Evolutionary conservation across 2,113 vertebrate species (phyloP), one percentile per base, ranked within the genome.

Genomic region (Andinoacara biseriatus): DNA sequence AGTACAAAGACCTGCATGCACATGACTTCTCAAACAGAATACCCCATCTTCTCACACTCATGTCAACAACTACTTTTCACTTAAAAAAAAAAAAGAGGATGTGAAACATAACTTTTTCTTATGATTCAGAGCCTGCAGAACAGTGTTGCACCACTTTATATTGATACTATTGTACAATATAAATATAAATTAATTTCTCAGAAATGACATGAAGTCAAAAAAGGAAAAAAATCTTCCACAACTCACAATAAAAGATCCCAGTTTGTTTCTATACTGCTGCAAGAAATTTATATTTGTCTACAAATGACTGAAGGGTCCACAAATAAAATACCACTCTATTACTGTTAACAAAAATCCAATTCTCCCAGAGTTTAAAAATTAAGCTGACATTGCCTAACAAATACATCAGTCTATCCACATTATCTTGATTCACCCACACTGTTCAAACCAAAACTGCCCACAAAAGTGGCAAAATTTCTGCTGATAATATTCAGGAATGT

Each of bases 1-100:
- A 69, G 54, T 6, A 46, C 38, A 72, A 54, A 72, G 14, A 20
- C 29, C 0, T 35, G 14, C 9, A 33, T 20, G 18, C n/a, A 22
- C n/a, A 14, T 20, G 46, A 54, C 46, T 58, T 58, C 13, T 29
- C 13, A 29, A 29, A 26, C 5, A 58, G 22, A 58, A 26, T 22
- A 15, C 6, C 3, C 24, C 7, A 5, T 58, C 57, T 15, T 58
- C 57, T 62, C 14, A 46, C n/a, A 10, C 26, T 69, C 3, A 38
- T 26, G 49, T 56, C 5, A 77, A 65, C 49, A 83, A 13, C 74
- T 31, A 0, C 14, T 56, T 56, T 63, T 59, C 49, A 79, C 5
- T 38, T 38, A 38, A 35, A 35, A n/a, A 13, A 29, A 54, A 29
- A 80, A 83, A 83, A 58, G 43, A 1, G 74, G 77, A 86, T 62